phyloP scores from a whole-genome alignment of 2,797 vertebrate genomes.

The Avahi laniger region DNA sequence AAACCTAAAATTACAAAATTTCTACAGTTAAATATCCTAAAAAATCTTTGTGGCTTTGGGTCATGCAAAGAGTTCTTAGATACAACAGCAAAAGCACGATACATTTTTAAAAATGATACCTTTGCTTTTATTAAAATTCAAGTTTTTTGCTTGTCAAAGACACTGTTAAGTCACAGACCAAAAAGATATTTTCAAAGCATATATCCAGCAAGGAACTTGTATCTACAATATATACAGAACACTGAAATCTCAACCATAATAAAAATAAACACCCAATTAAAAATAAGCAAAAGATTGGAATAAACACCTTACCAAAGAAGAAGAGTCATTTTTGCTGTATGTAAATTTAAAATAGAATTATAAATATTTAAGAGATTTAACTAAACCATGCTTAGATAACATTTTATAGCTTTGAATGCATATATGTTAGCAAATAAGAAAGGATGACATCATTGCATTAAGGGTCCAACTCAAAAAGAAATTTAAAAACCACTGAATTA shows the following conservation, averaged over 20 bases:
- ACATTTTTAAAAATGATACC: not conserved
- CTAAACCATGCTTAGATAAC: not conserved
- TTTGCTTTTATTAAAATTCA: constrained; percentile 10
- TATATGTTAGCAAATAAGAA: not conserved
- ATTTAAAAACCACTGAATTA: not conserved
- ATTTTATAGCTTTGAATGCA: not conserved
- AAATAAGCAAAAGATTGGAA: not conserved
- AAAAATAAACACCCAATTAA: not conserved
- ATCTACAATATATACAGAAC: not conserved
- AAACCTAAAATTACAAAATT: constrained; percentile 15
- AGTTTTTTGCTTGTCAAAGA: constrained; percentile 33
- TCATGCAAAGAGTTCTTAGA: not conserved
- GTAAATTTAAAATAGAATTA: not conserved
- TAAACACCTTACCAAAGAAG: not conserved
- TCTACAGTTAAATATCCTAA: not conserved
- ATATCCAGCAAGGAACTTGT: not conserved
- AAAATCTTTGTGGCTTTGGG: not conserved
- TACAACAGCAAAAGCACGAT: not conserved
- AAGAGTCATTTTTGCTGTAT: not conserved
- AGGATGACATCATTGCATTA: not conserved
- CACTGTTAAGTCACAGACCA: not conserved
- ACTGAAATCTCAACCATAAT: not conserved
- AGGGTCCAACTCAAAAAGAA: not conserved
- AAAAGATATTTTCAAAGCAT: not conserved
- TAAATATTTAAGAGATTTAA: not conserved